Percentiles rank a stretch among this genome's conserved stretches.
Evolutionary conservation across 92 coral and sea anemone species (phyloP).

Genomic region (Paragorgia papillata): DNA sequence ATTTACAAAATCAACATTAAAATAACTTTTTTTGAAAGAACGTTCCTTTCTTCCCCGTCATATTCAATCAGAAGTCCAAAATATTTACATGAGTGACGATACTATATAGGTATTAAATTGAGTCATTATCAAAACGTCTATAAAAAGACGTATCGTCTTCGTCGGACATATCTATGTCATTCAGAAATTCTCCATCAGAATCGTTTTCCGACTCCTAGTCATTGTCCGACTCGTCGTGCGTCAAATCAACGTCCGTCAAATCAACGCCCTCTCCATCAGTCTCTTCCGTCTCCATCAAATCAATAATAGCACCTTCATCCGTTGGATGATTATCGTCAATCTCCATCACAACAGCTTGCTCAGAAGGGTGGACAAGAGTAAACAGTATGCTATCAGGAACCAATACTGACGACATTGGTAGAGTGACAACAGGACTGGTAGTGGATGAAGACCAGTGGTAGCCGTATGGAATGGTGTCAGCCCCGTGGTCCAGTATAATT

Average conservation of each 20-base stretch:
- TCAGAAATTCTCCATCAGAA: too few species aligned
- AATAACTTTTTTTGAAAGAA: too few species aligned
- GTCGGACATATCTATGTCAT: not conserved
- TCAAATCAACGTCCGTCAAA: not conserved
- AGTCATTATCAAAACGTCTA: slow-evolving; percentile 4
- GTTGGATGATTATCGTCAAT: not conserved
- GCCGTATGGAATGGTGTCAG: slow-evolving; percentile 42
- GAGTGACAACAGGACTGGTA: not conserved
- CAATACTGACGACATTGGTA: not conserved
- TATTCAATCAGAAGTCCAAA: too few species aligned
- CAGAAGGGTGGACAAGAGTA: too few species aligned
- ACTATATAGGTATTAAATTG: too few species aligned
- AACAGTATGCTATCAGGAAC: too few species aligned
- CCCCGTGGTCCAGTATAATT: slow-evolving; percentile 30
- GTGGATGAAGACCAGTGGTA: slow-evolving; percentile 26
- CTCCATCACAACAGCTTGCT: slow-evolving; percentile 5
- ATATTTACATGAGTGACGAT: too few species aligned
- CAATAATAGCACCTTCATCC: not conserved
- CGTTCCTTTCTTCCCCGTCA: too few species aligned
- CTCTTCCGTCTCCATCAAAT: slow-evolving; percentile 3
- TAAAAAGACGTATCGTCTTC: not conserved
- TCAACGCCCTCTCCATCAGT: not conserved
- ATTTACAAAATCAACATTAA: too few species aligned
- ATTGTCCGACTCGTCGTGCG: not conserved
- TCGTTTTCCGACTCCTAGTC: too few species aligned